These are phyloP conservation scores for Lophius piscatorius DNA, from an alignment of 2,113 vertebrate genomes.

Conservation along the genomic window DNA sequence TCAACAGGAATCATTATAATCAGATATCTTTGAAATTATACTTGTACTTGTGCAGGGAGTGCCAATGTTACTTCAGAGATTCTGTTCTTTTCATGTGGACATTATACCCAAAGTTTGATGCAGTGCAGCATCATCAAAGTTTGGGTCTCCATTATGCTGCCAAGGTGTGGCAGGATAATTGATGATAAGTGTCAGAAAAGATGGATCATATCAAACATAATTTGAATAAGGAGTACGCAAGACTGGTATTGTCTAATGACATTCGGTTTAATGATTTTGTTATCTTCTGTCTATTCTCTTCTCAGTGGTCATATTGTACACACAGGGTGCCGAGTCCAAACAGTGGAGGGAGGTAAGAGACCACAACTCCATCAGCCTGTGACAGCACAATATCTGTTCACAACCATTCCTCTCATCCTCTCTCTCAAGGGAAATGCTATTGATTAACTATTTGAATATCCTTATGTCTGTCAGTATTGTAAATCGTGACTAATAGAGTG, in stretches of 20 bases:
- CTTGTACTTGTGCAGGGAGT: conserved; percentile 41
- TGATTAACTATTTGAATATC: conserved; percentile 66
- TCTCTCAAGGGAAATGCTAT: conserved; percentile 46
- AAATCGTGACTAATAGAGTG: no score
- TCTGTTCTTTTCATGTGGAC: conserved; percentile 25
- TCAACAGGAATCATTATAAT: conserved; percentile 43
- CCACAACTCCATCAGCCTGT: conserved; percentile 44
- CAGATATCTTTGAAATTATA: conserved; percentile 31
- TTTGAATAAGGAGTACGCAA: conserved; percentile 15
- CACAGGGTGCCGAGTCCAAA: conserved; percentile 90
- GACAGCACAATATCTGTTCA: conserved; percentile 34
- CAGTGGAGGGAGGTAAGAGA: conserved; percentile 94
- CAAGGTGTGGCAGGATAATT: conserved; percentile 46
- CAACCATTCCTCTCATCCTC: background rate
- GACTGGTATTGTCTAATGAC: conserved; percentile 43
- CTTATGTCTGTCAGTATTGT: no score
- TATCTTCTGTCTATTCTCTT: conserved; percentile 17
- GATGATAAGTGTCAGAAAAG: conserved; percentile 47
- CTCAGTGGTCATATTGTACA: conserved; percentile 93
- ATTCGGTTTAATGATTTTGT: conserved; percentile 34
- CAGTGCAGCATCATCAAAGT: conserved; percentile 17
- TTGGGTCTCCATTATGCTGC: conserved; percentile 45
- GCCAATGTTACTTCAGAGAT: conserved; percentile 26
- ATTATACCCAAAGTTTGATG: conserved; percentile 30
- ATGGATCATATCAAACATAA: conserved; percentile 47